phyloP scores from a whole-genome alignment of 2,888 invertebrate genomes.

The Campoplex nolae region DNA sequence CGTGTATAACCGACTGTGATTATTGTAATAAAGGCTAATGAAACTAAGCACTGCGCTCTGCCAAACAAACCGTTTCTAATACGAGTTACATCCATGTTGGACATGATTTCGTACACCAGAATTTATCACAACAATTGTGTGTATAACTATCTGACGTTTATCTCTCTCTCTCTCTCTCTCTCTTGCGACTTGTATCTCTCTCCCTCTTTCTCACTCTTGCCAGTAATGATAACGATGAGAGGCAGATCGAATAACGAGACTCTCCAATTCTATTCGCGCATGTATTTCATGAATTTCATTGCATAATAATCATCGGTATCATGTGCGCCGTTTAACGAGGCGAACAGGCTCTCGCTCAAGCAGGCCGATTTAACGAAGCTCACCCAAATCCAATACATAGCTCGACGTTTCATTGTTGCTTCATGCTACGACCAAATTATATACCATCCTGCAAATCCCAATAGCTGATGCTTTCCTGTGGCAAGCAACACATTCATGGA shows the following conservation, averaged over 20 bases:
- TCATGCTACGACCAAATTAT: constrained; percentile 29
- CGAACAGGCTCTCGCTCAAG: constrained; percentile 5
- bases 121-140: constrained; percentile 52
- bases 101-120: constrained; percentile 42
- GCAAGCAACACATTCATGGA: constrained; percentile 14
- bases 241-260: constrained; percentile 23
- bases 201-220: neutral
- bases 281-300: constrained; percentile 57
- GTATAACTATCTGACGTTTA: neutral
- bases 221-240: constrained; percentile 42
- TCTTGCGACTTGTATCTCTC: neutral
- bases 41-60: constrained; percentile 36
- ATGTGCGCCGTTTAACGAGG: constrained; percentile 56
- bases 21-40: constrained; percentile 57
- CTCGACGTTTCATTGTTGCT: constrained; percentile 38
- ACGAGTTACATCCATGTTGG: constrained; percentile 37
- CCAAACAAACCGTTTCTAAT: constrained; percentile 50
- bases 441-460: constrained; percentile 43
- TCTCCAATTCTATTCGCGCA: constrained; percentile 47
- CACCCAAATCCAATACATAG: constrained; percentile 32
- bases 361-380: constrained; percentile 53
- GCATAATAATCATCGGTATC: constrained; percentile 64
- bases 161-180: neutral
- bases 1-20: constrained; percentile 20
- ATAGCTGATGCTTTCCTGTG: constrained; percentile 31